Evolutionary conservation across 2,113 vertebrate genomes (phyloP), one percentile per base, ranked within the genome.

Genomic region (Beaufortia kweichowensis): DNA sequence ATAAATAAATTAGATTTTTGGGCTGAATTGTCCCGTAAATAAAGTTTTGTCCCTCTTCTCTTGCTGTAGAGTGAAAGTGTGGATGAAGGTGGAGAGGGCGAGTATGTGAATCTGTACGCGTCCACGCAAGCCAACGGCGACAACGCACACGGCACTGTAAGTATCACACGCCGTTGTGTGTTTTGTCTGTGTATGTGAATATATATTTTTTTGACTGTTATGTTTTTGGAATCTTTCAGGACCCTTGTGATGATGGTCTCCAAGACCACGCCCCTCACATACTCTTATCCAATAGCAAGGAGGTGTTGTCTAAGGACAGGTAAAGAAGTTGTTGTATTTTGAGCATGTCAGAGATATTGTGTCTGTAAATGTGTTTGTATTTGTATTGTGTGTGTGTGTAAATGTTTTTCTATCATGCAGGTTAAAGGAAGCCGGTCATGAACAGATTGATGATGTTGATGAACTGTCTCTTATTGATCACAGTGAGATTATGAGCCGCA

Each of bases 401-500:
- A n/a, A 39, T 39, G 35, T 39, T 39, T 24, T 17, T 15, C 41
- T 69, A 71, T 64, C 50, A 94, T 53, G 23, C 86, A 91, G 90
- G 71, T 90, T 89, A 29, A 95, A 95, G 84, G 93, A 93, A 0
- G 84, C 94, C 2, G 95, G 95, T 62, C 88, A 90, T 0, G 89
- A 88, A 0, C 90, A 89, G 53, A 84, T 90, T 39, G 95, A 98
- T 69, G 95, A 96, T n/a, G 92, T 94, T 0, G 96, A 99, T 3
- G 96, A 99, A 84, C 92, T 99, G 3, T 96, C 96, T 21, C 94
- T 99, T 43, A 94, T 96, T 0, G 96, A 98, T 88, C 97, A 98
- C 91, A 95, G 86, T 65, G 97, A 98, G 86, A 97, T 98, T 23
- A 97, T 99, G 95, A 84, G 90, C 50, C 92, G 95, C 81, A 89